Conservation (phyloP, 2,888 invertebrate genomes). For the Bruchidius siliquastri region DNA sequence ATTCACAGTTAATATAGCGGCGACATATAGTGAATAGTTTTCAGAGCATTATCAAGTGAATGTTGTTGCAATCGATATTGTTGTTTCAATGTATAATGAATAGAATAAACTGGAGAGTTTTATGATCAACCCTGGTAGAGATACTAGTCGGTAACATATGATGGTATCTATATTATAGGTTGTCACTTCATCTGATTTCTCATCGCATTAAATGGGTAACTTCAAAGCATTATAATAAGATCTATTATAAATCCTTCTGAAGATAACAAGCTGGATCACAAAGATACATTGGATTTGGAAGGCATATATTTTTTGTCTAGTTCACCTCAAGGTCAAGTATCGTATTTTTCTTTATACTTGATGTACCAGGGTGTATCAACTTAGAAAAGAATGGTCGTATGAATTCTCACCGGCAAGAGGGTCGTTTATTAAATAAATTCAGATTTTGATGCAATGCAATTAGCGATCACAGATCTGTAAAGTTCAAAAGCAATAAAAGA, state of each 20-base stretch:
- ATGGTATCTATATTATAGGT: slow-evolving; percentile 17
- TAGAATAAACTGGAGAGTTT: too few species aligned
- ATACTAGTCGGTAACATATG: slow-evolving; percentile 4
- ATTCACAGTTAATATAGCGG: too few species aligned
- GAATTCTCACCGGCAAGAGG: too few species aligned
- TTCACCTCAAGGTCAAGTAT: neutral
- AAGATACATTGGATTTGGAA: neutral
- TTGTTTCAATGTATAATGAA: too few species aligned
- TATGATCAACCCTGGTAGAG: neutral
- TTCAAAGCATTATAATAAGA: slow-evolving; percentile 19
- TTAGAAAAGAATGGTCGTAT: too few species aligned
- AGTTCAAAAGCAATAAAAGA: too few species aligned
- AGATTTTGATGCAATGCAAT: too few species aligned
- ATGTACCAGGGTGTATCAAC: neutral
- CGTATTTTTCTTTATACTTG: neutral
- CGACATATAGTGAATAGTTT: too few species aligned
- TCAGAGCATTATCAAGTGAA: too few species aligned
- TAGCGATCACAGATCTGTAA: too few species aligned
- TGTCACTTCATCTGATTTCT: slow-evolving; percentile 22
- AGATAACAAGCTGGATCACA: neutral
- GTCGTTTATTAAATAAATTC: too few species aligned
- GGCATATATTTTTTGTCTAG: neutral
- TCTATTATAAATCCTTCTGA: slow-evolving; percentile 15
- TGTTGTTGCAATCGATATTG: too few species aligned
- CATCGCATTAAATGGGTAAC: slow-evolving; percentile 19